Evolutionary conservation across 1,140 invertebrate genomes (phyloP).

Genomic region (Babylonia areolata): DNA sequence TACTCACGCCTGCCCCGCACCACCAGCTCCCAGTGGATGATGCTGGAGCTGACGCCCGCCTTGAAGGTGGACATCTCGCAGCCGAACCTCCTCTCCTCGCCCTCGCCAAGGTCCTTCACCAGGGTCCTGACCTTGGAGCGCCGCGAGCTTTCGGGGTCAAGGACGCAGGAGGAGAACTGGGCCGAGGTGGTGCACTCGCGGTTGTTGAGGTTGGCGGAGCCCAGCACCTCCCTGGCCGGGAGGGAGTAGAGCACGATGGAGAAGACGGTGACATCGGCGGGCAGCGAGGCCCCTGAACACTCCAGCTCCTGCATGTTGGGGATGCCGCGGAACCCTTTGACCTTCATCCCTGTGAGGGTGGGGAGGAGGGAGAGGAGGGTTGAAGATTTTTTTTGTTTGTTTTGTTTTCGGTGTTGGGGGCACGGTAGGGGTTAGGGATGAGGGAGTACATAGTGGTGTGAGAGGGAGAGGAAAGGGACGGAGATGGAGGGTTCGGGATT

Average conservation of each 20-base stretch:
- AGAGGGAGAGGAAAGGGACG: too few species aligned
- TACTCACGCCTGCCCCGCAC: background rate
- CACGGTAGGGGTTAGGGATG: background rate
- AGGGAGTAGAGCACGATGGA: background rate
- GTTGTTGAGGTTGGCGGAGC: constrained; percentile 7
- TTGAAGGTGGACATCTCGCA: constrained; percentile 9
- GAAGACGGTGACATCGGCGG: constrained; percentile 1
- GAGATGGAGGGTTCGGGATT: too few species aligned
- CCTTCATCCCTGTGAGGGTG: background rate
- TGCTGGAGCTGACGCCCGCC: background rate
- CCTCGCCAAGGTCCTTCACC: background rate
- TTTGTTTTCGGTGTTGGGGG: too few species aligned
- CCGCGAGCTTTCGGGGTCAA: background rate
- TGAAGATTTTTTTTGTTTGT: background rate
- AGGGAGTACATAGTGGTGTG: too few species aligned
- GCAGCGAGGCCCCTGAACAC: constrained; percentile 20
- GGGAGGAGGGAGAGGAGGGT: background rate
- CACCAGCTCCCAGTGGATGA: background rate
- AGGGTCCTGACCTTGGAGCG: constrained; percentile 1
- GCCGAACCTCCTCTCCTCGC: background rate
- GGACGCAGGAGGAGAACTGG: constrained; percentile 21
- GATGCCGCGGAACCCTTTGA: background rate
- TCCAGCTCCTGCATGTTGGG: constrained; percentile 23
- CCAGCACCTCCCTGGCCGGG: background rate
- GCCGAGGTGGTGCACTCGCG: constrained; percentile 29